Evolutionary conservation across 2,888 invertebrate genomes (phyloP).

Genomic region (Brachypterus glaber): DNA sequence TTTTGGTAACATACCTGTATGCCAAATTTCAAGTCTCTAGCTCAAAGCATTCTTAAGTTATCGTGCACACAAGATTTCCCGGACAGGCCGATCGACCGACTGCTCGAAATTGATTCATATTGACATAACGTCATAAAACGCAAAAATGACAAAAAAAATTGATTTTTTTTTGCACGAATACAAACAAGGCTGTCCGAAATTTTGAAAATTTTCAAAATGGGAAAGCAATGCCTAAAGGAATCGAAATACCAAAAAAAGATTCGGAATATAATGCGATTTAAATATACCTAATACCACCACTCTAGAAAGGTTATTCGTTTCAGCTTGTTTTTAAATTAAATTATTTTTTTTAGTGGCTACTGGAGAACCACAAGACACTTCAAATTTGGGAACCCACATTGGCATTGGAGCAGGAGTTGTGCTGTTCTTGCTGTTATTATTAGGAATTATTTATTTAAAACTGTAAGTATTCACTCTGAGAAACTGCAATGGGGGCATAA

Average conservation of each 20-base stretch:
- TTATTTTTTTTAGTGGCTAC: conserved; percentile 42
- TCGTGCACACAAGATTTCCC: no score
- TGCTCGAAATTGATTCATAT: no score
- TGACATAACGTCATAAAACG: no score
- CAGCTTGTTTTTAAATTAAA: conserved; percentile 4
- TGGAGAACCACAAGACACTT: conserved; percentile 62
- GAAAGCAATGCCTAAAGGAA: no score
- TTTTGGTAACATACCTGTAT: no score
- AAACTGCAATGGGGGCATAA: not conserved
- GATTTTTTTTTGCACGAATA: no score
- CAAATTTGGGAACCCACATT: conserved; percentile 67
- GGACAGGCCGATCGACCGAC: no score
- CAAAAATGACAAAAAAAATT: no score
- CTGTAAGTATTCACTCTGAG: conserved; percentile 50
- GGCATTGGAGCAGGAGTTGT: conserved; percentile 79
- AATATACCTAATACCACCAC: not conserved
- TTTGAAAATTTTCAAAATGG: no score
- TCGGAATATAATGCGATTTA: not conserved
- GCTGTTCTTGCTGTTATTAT: conserved; percentile 64
- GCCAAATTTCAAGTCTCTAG: no score
- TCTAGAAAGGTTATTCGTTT: conserved; percentile 1
- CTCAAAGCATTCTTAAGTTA: no score
- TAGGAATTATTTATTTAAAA: conserved; percentile 72
- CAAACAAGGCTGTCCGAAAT: no score
- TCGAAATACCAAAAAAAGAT: not conserved